Percentiles rank a stretch among this genome's conserved stretches.
These are phyloP conservation scores for Lycia hirtaria DNA, from an alignment of 2,888 invertebrate species.

Conservation along the genomic window DNA sequence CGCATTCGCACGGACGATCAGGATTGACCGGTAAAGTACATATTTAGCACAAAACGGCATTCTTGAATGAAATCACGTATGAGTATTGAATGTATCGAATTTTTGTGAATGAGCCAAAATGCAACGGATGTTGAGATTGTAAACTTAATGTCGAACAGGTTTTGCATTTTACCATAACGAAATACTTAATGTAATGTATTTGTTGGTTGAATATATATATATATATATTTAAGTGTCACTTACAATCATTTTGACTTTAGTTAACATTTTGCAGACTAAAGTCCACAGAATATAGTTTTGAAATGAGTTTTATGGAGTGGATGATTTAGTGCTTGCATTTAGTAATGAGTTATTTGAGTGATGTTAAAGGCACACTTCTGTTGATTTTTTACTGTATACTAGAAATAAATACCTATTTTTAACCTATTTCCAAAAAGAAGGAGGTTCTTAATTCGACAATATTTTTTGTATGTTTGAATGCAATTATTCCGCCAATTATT, in stretches of 20 bases:
- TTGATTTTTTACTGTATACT: too few relatives aligned
- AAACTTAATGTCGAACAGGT: constrained; percentile 7
- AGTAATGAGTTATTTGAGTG: too few relatives aligned
- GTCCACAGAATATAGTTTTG: too few relatives aligned
- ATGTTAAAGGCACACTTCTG: too few relatives aligned
- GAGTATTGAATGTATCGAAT: background rate
- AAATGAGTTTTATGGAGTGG: too few relatives aligned
- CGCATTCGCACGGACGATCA: background rate
- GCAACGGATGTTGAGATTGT: constrained; percentile 6
- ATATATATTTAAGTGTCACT: background rate
- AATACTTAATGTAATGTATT: background rate
- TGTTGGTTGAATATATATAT: background rate
- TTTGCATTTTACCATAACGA: constrained; percentile 12
- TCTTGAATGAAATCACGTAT: constrained; percentile 34
- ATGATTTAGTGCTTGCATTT: too few relatives aligned
- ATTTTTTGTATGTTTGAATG: too few relatives aligned
- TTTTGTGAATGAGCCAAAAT: constrained; percentile 34
- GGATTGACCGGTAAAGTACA: background rate
- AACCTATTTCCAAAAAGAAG: too few relatives aligned
- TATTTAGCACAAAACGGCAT: constrained; percentile 6
- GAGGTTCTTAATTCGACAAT: too few relatives aligned
- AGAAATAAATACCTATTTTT: too few relatives aligned
- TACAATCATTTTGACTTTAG: background rate
- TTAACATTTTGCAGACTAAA: too few relatives aligned
- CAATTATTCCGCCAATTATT: too few relatives aligned